Evolutionary conservation across 2,888 invertebrate species (phyloP).

Genomic region (Lottia gigantea): DNA sequence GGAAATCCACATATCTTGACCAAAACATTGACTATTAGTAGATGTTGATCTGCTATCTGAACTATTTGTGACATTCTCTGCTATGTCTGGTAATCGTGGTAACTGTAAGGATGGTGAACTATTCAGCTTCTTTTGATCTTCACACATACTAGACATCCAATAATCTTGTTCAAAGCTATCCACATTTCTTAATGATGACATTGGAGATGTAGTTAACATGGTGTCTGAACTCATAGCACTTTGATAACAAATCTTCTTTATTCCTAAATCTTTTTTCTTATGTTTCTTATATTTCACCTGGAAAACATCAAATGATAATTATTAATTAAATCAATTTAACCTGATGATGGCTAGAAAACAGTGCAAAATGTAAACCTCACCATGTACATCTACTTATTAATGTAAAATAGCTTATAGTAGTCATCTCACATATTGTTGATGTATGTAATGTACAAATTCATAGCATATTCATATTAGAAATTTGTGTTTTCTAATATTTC

Average conservation of each 20-base stretch:
- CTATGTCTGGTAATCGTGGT: neutral
- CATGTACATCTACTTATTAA: too few relatives aligned
- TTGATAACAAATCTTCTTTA: constrained; percentile 3
- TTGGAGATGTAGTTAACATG: neutral
- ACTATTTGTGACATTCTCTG: neutral
- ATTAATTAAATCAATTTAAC: too few relatives aligned
- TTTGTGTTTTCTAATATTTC: too few relatives aligned
- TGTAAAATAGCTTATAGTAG: too few relatives aligned
- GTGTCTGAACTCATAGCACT: neutral
- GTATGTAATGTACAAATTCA: too few relatives aligned
- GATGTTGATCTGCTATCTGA: too few relatives aligned
- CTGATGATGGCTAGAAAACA: too few relatives aligned
- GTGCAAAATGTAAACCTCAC: too few relatives aligned
- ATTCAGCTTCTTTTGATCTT: neutral
- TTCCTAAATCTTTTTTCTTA: constrained; percentile 78
- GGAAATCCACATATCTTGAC: too few relatives aligned
- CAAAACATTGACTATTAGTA: too few relatives aligned
- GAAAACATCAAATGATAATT: constrained; percentile 27
- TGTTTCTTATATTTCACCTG: constrained; percentile 95
- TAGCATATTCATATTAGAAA: too few relatives aligned
- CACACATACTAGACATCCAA: neutral
- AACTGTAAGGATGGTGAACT: neutral
- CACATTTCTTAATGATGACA: neutral
- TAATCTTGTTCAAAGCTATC: constrained; percentile 1
- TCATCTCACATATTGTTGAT: too few relatives aligned